Evolutionary conservation across 2,113 vertebrate species (phyloP), one percentile per base, ranked within the genome.

Genomic region (Forbesichthys papilliferus): DNA sequence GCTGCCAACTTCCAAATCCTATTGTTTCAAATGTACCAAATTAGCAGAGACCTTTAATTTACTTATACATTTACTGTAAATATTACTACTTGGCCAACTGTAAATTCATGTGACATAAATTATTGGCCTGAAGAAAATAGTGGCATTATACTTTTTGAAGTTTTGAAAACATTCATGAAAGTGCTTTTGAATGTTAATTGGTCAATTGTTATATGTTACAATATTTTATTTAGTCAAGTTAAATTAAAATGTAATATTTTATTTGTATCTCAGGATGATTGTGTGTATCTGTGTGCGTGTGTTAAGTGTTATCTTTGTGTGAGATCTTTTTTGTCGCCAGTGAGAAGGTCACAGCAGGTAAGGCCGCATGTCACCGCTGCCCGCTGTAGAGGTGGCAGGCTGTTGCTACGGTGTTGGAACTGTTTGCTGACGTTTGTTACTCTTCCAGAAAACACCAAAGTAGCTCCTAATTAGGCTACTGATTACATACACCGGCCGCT

Each of bases 381-480:
- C 75, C 77, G 66, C 64, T 64, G 61, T 64, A 33, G 54, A 67
- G 42, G 63, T 52, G 62, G 52, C 12, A 57, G 49, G 69, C 59
- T 71, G 78, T 86, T 88, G 70, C 79, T 79, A 66, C 33, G 74
- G 78, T 77, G 79, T 81, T 78, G 68, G 18, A 18, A 51, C 62
- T 77, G 81, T 82, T 86, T 84, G 78, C 78, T 77, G 71, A 42
- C 74, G 47, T 77, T 67, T 75, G 66, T n/a, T 59, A 49, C 53
- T 75, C 56, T 56, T 42, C 11, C 11, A 46, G 36, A 68, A 71
- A 69, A 59, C 71, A 71, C n/a, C 49, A 27, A 34, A 57, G 57
- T 47, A 54, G 61, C 54, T 60, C 48, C 34, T 48, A 78, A 68
- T 73, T 77, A 42, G 36, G 36, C 36, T 60, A 47, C 48, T 75